Percentiles rank a stretch among this genome's conserved stretches.
phyloP scores from a whole-genome alignment of 2,797 vertebrate species.

The Enteromius afrohamiltoni region DNA sequence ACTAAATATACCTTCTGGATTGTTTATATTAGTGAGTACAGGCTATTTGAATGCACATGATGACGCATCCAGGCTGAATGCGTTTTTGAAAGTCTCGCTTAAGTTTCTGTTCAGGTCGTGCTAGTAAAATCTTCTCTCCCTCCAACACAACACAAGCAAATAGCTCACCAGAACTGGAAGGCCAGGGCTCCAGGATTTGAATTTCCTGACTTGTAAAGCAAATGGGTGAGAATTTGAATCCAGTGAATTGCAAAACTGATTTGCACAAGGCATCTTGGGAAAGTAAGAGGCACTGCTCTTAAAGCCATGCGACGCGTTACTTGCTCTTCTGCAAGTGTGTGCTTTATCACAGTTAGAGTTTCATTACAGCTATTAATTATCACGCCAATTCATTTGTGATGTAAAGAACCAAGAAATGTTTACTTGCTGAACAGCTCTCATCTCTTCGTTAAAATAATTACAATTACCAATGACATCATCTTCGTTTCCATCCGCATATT shows the following conservation, averaged over 20 bases:
- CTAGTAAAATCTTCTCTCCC: slow-evolving; percentile 55
- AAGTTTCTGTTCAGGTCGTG: slow-evolving; percentile 30
- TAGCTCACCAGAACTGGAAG: slow-evolving; percentile 7
- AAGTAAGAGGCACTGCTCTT: neutral
- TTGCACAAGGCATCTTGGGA: slow-evolving; percentile 28
- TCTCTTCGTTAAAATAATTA: neutral
- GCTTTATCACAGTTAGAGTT: neutral
- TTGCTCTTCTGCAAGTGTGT: neutral
- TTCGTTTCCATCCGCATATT: neutral
- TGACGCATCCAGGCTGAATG: neutral
- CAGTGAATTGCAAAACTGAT: slow-evolving; percentile 41
- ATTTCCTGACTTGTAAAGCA: slow-evolving; percentile 55
- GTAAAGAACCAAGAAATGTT: neutral
- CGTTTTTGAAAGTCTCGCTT: neutral
- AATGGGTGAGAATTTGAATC: slow-evolving; percentile 56
- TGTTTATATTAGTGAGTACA: neutral
- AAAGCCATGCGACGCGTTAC: neutral
- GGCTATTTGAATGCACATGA: neutral
- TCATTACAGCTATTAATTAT: neutral
- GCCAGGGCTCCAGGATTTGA: slow-evolving; percentile 51
- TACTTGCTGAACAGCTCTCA: neutral
- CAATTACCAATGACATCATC: neutral
- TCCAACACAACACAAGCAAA: slow-evolving; percentile 53
- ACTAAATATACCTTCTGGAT: neutral
- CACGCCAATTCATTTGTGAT: no score